Percentiles rank a stretch among this genome's conserved stretches.
These are phyloP conservation scores for Mythimna lalbum DNA, from an alignment of 2,888 invertebrate genomes.

Conservation along the genomic window DNA sequence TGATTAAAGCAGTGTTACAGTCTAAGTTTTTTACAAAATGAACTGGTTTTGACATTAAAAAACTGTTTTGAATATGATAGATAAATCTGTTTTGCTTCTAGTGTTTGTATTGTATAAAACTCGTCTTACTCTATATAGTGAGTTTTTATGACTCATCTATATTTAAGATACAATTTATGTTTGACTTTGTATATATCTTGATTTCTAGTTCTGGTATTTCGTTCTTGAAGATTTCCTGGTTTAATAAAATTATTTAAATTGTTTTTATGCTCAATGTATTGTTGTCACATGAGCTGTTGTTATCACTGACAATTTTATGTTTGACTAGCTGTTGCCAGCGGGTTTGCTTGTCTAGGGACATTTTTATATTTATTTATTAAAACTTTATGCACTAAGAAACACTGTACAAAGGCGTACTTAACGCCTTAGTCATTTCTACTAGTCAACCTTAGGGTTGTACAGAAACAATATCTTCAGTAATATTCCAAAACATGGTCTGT, in stretches of 20 bases:
- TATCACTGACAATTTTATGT: not conserved
- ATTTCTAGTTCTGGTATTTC: not conserved
- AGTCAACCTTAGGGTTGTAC: too few species aligned
- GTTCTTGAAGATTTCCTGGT: slow-evolving; percentile 2
- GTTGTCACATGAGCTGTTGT: too few species aligned
- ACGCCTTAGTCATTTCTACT: too few species aligned
- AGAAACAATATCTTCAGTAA: too few species aligned
- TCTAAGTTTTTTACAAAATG: not conserved
- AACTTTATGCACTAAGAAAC: too few species aligned
- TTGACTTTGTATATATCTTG: not conserved
- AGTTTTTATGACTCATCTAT: not conserved
- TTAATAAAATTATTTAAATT: not conserved
- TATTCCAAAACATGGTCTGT: too few species aligned
- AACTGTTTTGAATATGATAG: not conserved
- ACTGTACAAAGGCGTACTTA: too few species aligned
- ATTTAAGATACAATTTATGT: not conserved
- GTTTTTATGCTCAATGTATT: not conserved
- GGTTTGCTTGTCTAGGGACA: too few species aligned
- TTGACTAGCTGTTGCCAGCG: too few species aligned
- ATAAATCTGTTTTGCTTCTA: not conserved
- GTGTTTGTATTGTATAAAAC: not conserved
- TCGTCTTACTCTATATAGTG: not conserved
- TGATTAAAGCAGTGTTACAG: not conserved
- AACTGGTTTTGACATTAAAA: not conserved
- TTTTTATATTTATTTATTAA: too few species aligned